phyloP scores from a whole-genome alignment of 2,113 vertebrate genomes.

The Gymnarchus niloticus region DNA sequence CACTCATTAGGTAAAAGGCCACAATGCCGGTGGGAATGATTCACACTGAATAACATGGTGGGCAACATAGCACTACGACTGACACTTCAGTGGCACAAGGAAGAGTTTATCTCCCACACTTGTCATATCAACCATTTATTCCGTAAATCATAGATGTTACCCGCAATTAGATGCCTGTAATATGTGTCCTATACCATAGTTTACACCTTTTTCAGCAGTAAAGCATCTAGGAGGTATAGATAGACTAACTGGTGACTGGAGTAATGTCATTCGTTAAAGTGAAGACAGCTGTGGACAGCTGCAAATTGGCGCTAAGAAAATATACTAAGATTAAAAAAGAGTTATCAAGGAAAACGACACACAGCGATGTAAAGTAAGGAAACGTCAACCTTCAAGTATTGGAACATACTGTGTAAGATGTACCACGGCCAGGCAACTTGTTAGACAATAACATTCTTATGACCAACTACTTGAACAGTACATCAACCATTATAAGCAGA shows the following conservation, averaged over 20 bases:
- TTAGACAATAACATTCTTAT: background rate
- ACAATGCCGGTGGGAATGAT: constrained; percentile 10
- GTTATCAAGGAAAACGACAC: background rate
- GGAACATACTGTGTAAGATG: too few relatives aligned
- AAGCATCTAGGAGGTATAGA: background rate
- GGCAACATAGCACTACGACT: constrained; percentile 1
- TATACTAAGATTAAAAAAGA: background rate
- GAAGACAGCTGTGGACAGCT: background rate
- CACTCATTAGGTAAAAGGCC: constrained; percentile 21
- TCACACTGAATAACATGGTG: constrained; percentile 22
- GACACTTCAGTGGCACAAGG: constrained; percentile 3
- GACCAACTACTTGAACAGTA: background rate
- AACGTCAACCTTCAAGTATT: background rate
- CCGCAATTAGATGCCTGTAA: background rate
- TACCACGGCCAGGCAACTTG: background rate
- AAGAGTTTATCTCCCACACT: constrained; percentile 15
- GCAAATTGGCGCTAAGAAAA: background rate
- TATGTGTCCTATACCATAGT: background rate
- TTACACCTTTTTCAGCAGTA: background rate
- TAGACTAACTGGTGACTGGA: background rate
- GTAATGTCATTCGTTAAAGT: background rate
- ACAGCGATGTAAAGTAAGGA: background rate
- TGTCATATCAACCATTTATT: constrained; percentile 14
- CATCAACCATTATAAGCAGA: background rate
- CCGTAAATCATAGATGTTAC: background rate